phyloP scores from a whole-genome alignment of 2,888 invertebrate genomes.

The Drosophila fulvimacula region DNA sequence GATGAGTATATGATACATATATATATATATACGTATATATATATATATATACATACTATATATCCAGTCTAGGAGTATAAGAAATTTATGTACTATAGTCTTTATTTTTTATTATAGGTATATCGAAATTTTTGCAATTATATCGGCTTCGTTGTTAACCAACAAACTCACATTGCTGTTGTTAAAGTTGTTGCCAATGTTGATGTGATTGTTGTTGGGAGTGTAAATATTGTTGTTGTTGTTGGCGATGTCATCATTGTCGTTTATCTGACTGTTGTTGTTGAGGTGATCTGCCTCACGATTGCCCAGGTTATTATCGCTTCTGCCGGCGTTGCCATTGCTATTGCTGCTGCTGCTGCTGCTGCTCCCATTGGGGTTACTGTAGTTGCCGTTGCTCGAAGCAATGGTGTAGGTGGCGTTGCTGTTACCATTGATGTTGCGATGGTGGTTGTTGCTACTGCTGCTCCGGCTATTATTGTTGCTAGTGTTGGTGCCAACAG shows the following conservation, averaged over 20 bases:
- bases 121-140: background rate
- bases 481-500: background rate
- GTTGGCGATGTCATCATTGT: background rate
- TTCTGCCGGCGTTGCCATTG: background rate
- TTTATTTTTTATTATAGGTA: background rate
- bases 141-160: background rate
- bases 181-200: background rate
- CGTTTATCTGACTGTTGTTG: background rate
- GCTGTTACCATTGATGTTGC: background rate
- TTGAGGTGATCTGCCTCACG: background rate
- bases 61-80: background rate
- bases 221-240: background rate
- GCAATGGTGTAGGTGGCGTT: background rate
- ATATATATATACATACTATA: no score
- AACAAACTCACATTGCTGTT: conserved; percentile 1
- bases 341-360: background rate
- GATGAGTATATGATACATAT: no score
- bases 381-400: background rate
- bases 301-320: no score
- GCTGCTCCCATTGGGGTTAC: background rate
- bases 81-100: background rate
- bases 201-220: background rate
- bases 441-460: background rate
- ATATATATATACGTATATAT: no score
- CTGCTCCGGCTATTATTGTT: background rate